phyloP scores from a whole-genome alignment of 2,888 invertebrate species.

The Tupiocoris notatus region DNA sequence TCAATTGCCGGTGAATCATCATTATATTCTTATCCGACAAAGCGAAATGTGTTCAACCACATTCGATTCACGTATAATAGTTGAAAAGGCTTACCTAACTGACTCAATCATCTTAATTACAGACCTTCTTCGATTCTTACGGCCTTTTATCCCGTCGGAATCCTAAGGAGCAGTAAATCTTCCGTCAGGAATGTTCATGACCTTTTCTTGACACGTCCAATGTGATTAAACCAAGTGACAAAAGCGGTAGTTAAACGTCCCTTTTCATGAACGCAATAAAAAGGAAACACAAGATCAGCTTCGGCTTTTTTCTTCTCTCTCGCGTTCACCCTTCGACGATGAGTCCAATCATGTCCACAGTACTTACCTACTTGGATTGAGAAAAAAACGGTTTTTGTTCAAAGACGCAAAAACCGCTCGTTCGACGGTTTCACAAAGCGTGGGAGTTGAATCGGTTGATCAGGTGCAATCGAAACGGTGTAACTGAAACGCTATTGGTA shows the following conservation, averaged over 20 bases:
- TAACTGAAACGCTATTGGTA: too few species aligned
- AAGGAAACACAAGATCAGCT: neutral
- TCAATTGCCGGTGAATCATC: too few species aligned
- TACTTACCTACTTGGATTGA: too few species aligned
- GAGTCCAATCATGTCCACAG: neutral
- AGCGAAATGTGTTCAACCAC: too few species aligned
- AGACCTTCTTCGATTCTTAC: neutral
- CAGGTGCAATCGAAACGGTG: too few species aligned
- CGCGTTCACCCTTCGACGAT: neutral
- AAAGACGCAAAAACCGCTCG: neutral
- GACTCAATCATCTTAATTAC: neutral
- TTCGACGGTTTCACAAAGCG: too few species aligned
- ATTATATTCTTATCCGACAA: too few species aligned
- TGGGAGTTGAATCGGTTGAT: too few species aligned
- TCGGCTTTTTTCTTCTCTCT: neutral
- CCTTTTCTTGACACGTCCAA: neutral
- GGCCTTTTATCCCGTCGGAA: neutral
- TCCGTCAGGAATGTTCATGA: neutral
- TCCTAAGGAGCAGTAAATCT: neutral
- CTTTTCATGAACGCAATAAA: neutral
- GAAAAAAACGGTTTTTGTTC: neutral
- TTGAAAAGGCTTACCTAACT: neutral
- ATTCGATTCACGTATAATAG: neutral
- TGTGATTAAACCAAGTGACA: neutral
- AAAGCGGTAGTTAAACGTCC: neutral